phyloP scores from a whole-genome alignment of 2,113 vertebrate species.

The Melospiza georgiana region DNA sequence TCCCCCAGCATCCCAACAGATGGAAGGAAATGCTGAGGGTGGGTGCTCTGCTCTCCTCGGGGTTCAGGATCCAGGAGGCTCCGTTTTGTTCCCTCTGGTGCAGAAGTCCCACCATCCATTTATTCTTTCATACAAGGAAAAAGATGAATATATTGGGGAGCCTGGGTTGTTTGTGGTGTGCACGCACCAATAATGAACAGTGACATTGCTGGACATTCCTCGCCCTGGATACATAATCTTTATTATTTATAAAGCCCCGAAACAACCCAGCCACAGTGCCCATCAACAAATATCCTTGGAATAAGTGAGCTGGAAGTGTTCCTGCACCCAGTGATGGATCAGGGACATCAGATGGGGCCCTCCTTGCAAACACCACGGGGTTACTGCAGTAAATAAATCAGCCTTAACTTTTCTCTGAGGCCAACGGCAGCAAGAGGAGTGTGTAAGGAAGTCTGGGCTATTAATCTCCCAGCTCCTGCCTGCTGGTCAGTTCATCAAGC shows the following conservation, averaged over 20 bases:
- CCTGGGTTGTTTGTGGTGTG: neutral
- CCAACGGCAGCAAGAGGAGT: neutral
- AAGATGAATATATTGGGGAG: fast-evolving
- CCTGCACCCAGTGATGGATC: neutral
- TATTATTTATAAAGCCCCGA: neutral
- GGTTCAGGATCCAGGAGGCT: neutral
- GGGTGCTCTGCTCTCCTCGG: fast-evolving
- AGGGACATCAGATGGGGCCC: neutral
- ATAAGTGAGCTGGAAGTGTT: fast-evolving
- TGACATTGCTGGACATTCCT: fast-evolving
- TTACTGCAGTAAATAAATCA: neutral
- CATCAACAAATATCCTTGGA: neutral
- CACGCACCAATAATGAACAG: fast-evolving
- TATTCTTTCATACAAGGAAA: fast-evolving
- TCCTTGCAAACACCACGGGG: neutral
- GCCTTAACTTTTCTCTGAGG: neutral
- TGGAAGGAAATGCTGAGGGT: no score
- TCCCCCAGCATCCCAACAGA: no score
- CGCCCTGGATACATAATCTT: neutral
- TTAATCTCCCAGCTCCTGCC: neutral
- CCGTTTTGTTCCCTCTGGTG: neutral
- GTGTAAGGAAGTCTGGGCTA: neutral
- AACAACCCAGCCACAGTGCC: neutral
- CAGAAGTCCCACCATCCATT: neutral
- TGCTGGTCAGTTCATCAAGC: neutral